These are phyloP conservation scores for Corythornis leucogaster DNA, from an alignment of 2,797 vertebrate species.

Conservation along the genomic window DNA sequence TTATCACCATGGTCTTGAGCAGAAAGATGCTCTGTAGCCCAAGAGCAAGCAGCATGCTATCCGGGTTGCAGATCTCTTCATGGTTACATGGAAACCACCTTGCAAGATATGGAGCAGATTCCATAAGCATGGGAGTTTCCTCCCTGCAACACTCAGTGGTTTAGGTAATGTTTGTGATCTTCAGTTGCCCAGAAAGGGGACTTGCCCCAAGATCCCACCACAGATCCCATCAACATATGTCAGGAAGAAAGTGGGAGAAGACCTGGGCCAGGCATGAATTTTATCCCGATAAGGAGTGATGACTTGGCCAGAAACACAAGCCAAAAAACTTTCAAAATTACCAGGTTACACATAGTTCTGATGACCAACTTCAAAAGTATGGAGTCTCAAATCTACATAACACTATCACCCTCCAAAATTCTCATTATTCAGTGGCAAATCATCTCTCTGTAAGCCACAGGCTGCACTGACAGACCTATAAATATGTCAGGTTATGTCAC, in stretches of 20 bases:
- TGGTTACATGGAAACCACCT: not conserved
- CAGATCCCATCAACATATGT: not conserved
- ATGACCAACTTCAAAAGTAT: not conserved
- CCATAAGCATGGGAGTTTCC: not conserved
- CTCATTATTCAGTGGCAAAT: not conserved
- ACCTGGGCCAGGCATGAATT: not conserved
- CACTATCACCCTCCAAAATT: not conserved
- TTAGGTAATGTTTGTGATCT: not conserved
- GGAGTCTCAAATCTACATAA: not conserved
- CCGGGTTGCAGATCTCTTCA: not conserved
- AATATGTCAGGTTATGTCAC: not conserved
- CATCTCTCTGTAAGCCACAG: not conserved
- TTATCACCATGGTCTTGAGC: not conserved
- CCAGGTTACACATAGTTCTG: not conserved
- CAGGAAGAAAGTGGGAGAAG: not conserved
- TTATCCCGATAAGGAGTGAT: not conserved
- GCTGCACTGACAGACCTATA: not conserved
- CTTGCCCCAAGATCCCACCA: not conserved
- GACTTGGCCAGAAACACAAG: not conserved
- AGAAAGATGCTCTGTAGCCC: not conserved
- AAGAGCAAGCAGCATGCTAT: not conserved
- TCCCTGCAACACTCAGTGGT: not conserved
- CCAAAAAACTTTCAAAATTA: not conserved
- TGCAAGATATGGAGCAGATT: not conserved
- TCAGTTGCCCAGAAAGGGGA: not conserved